phyloP scores from a whole-genome alignment of 2,113 vertebrate genomes.

The Mungos mungo region DNA sequence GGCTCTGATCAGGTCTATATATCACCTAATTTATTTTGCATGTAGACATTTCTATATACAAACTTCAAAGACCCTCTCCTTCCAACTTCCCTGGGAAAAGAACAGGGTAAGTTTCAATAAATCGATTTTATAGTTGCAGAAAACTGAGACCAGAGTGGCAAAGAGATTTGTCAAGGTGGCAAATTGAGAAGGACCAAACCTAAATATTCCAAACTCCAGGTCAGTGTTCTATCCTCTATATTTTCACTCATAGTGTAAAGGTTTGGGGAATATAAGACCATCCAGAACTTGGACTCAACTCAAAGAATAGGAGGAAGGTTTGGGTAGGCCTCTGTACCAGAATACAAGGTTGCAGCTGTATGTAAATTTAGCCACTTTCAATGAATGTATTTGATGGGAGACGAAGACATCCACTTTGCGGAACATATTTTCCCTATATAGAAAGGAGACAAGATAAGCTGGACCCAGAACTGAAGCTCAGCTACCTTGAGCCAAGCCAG shows the following conservation, averaged over 20 bases:
- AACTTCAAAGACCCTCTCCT: slow-evolving; percentile 11
- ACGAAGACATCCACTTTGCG: not conserved
- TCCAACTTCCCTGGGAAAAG: not conserved
- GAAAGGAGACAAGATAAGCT: not conserved
- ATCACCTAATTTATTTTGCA: not conserved
- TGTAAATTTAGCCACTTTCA: not conserved
- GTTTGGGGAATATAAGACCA: not conserved
- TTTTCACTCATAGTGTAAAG: not conserved
- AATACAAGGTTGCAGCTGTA: not conserved
- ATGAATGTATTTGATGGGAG: not conserved
- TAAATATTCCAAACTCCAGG: slow-evolving; percentile 11
- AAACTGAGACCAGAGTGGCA: not conserved
- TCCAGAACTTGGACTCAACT: not conserved
- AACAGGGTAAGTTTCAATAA: not conserved
- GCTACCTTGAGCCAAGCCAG: not conserved
- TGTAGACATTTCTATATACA: not conserved
- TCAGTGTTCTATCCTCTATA: not conserved
- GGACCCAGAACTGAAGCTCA: not conserved
- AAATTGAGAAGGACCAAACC: not conserved
- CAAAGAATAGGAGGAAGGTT: not conserved
- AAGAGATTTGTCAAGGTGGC: not conserved
- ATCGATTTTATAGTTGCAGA: not conserved
- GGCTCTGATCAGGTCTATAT: not conserved
- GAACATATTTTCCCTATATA: not conserved
- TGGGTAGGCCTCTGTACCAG: not conserved